Evolutionary conservation across 2,797 vertebrate genomes (phyloP).

Genomic region (Enteromius afrohamiltoni): DNA sequence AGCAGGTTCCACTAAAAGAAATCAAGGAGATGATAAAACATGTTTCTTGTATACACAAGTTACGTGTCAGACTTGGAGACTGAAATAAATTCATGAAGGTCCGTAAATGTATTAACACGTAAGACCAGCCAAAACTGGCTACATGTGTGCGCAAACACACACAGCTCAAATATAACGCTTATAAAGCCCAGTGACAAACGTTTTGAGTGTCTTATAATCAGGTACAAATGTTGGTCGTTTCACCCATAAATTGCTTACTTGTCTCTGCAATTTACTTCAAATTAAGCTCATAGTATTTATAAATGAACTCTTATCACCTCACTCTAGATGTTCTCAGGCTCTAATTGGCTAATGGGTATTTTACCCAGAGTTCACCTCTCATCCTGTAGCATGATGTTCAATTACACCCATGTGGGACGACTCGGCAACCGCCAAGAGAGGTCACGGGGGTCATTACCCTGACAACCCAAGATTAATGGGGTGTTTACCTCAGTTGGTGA

Average conservation of each 20-base stretch:
- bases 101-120: background rate
- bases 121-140: background rate
- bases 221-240: slow-evolving; percentile 1
- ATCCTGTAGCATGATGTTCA: slow-evolving; percentile 37
- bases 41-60: slow-evolving; percentile 1
- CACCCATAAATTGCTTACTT: slow-evolving; percentile 26
- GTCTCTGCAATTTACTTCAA: slow-evolving; percentile 24
- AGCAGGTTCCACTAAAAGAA: background rate
- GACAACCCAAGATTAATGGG: slow-evolving; percentile 73
- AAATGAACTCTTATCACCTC: slow-evolving; percentile 34
- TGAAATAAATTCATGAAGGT: slow-evolving; percentile 1
- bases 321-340: slow-evolving; percentile 44
- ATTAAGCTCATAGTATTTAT: slow-evolving; percentile 43
- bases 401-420: slow-evolving; percentile 61
- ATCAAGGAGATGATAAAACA: slow-evolving; percentile 10
- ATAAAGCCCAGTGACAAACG: background rate
- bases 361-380: slow-evolving; percentile 48
- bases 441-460: slow-evolving; percentile 69
- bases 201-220: slow-evolving; percentile 23
- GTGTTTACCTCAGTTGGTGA: slow-evolving; percentile 69
- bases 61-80: slow-evolving; percentile 17
- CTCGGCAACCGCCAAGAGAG: slow-evolving; percentile 30
- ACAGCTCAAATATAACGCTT: background rate
- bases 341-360: slow-evolving; percentile 54
- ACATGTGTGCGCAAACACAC: background rate